Evolutionary conservation across 2,888 invertebrate genomes (phyloP).

Genomic region (Lamellibrachia satsuma): DNA sequence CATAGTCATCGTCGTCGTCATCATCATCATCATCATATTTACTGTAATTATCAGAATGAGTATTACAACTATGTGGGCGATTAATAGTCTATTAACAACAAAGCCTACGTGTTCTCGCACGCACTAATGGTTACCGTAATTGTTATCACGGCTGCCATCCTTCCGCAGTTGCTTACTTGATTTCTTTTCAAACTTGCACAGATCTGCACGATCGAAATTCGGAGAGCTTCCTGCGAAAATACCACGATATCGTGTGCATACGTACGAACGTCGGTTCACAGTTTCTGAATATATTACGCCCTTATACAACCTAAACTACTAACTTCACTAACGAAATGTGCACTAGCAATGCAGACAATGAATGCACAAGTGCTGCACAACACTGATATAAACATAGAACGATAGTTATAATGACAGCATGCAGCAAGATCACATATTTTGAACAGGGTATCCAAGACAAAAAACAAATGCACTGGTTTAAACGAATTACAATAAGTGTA

Average conservation of each 20-base stretch:
- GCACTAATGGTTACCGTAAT: background rate
- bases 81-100: background rate
- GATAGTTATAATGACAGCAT: no score
- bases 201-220: slow-evolving; percentile 17
- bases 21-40: slow-evolving; percentile 23
- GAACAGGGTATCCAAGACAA: background rate
- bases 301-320: background rate
- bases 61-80: background rate
- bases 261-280: background rate
- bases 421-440: no score
- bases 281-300: background rate
- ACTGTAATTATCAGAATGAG: slow-evolving; percentile 23
- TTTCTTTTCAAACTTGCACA: background rate
- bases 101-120: background rate
- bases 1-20: slow-evolving; percentile 21
- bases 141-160: background rate
- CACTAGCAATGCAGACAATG: no score
- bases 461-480: background rate
- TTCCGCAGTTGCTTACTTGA: background rate
- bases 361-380: no score
- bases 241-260: background rate
- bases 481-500: background rate
- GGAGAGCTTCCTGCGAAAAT: background rate
- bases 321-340: background rate
- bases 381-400: no score